Evolutionary conservation across 2,797 vertebrate genomes (phyloP).

Genomic region (Hapalemur alaotrensis): DNA sequence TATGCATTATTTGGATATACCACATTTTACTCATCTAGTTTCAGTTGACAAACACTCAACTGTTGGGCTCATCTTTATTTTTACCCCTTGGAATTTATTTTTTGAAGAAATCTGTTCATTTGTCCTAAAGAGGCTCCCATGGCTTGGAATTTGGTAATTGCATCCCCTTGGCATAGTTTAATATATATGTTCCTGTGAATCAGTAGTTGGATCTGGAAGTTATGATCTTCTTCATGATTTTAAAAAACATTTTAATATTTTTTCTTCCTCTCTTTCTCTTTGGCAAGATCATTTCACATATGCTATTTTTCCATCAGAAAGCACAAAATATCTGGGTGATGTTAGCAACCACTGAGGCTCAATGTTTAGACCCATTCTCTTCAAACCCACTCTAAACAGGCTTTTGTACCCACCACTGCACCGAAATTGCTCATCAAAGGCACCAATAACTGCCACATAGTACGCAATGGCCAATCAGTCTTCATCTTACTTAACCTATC

Average conservation of each 20-base stretch:
- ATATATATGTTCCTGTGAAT: background rate
- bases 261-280: background rate
- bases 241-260: background rate
- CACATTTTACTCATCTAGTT: background rate
- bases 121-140: background rate
- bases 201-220: background rate
- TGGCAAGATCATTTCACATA: background rate
- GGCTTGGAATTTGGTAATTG: background rate
- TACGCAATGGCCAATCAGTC: background rate
- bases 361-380: background rate
- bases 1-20: background rate
- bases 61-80: background rate
- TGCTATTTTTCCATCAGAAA: background rate
- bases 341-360: background rate
- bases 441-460: background rate
- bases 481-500: background rate
- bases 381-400: background rate
- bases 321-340: background rate
- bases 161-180: background rate
- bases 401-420: background rate
- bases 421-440: background rate
- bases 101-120: background rate
- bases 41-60: background rate
- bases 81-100: background rate
- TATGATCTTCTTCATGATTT: background rate